Evolutionary conservation across 2,113 vertebrate genomes (phyloP).

Genomic region (Rhagologus leucostigma): DNA sequence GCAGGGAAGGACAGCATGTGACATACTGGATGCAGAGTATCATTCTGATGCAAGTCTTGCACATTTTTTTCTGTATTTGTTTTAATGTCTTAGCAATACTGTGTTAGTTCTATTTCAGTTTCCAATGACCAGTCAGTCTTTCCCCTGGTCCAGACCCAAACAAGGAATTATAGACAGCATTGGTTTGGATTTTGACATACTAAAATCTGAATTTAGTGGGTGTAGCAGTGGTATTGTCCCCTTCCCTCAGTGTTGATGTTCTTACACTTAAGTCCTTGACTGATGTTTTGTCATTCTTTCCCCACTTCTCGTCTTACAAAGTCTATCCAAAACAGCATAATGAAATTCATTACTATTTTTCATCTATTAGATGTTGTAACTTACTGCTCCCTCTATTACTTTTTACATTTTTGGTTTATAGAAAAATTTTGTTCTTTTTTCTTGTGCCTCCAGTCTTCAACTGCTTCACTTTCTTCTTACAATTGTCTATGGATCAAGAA

Average conservation of each 20-base stretch:
- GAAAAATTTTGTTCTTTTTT: neutral
- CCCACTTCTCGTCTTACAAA: neutral
- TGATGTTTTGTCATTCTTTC: neutral
- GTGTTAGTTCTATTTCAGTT: neutral
- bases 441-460: neutral
- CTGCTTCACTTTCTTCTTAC: neutral
- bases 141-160: neutral
- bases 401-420: neutral
- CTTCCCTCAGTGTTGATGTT: neutral
- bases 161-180: neutral
- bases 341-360: neutral
- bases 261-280: neutral
- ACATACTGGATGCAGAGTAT: neutral
- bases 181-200: neutral
- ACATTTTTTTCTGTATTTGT: neutral
- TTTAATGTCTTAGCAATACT: neutral
- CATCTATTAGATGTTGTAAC: neutral
- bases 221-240: neutral
- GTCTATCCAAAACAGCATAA: neutral
- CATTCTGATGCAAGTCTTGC: neutral
- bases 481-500: neutral
- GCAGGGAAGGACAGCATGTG: neutral
- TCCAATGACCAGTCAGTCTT: neutral
- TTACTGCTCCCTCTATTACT: neutral
- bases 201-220: neutral